Conservation (phyloP, 2,888 invertebrate species). For the Cantharis rufa region DNA sequence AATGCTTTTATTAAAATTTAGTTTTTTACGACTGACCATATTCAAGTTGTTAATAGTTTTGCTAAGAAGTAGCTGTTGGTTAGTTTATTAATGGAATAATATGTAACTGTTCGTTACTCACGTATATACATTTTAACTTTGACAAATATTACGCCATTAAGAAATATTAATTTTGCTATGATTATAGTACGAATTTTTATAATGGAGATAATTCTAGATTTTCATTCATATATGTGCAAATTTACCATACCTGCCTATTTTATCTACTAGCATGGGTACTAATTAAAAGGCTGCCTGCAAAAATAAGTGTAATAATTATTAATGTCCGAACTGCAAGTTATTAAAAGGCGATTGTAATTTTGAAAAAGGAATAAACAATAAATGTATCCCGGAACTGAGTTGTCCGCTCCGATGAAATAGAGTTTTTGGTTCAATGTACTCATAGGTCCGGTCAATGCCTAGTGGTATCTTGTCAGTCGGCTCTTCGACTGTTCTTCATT, state of each 20-base stretch:
- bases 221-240: background rate
- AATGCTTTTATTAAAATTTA: background rate
- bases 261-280: background rate
- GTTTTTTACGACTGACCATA: background rate
- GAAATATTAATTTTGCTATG: background rate
- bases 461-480: conserved; percentile 47
- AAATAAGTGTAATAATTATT: background rate
- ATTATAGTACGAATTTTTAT: background rate
- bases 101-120: background rate
- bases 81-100: background rate
- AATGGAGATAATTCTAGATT: background rate
- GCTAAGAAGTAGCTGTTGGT: background rate
- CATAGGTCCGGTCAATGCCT: conserved; percentile 49
- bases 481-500: conserved; percentile 39
- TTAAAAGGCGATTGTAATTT: background rate
- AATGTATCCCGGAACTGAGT: conserved; percentile 46
- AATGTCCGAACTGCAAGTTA: background rate
- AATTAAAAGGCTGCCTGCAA: background rate
- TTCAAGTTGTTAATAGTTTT: background rate
- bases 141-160: background rate
- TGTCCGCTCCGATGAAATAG: conserved; percentile 49
- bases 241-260: background rate
- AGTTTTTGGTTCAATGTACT: conserved; percentile 49
- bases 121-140: background rate
- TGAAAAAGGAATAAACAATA: conserved; percentile 17